Base-by-base conservation (phyloP, 2,888 invertebrate species). In the Oscheius onirici region DNA sequence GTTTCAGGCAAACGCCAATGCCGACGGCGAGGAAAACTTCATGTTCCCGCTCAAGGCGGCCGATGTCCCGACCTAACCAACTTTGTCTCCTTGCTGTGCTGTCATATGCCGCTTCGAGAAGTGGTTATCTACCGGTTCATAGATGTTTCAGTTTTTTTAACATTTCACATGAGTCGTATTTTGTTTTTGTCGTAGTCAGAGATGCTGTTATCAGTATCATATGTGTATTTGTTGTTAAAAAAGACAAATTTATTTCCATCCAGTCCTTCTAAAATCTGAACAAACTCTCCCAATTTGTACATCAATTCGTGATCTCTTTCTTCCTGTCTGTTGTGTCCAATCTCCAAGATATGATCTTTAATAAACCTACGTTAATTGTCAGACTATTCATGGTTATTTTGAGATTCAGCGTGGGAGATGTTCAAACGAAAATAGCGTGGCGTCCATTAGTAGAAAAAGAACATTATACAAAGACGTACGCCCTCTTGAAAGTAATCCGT, bases 1-100 rank as follows among this genome's bases (percentile, higher is more conserved):
- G 78, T 79, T 85, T 76, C 78, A 86, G 84, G 86, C 83, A 40
- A 84, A 86, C 55, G 85, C 78, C 6, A 77, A 77, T 52, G 83
- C 83, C 20, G 85, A 85, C 72, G 79, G 82, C 66, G 82, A 84
- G 24, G 81, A 76, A 17, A 83, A 85, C 77, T 81, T 82, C 71
- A 75, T 85, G 71, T 78, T 82, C 69, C 82, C 83, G 17, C 76
- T 86, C 57, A 79, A 82, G 71, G 86, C 84, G 13, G 86, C 84
- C 24, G 82, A 80, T 28, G 73, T 79, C 8, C 84, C 85, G 40
- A 79, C 78, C 22, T 84, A 63, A 67, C 17, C 26, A n/a, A 20
- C 54, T 15, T 34, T 34, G 34, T 58, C 58, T 34, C 41, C n/a
- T n/a, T 58, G 58, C 58, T 28, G 17, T 20, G 63, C 46, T 63